Conservation (phyloP, 2,797 vertebrate species). For the Pseudotriccus pelzelni region DNA sequence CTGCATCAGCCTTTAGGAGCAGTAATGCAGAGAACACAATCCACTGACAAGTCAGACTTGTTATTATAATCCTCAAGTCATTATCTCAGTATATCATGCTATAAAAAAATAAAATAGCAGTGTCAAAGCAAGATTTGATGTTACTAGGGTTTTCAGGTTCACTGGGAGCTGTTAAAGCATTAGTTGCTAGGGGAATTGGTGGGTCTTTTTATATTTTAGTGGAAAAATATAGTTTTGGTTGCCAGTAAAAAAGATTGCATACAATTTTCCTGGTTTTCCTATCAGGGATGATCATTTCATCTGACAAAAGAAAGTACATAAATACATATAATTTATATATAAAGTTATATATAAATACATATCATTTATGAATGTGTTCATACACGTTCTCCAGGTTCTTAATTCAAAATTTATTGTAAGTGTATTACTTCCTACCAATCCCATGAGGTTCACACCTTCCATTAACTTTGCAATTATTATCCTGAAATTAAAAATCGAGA, state of each 20-base stretch:
- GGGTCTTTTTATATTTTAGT: background rate
- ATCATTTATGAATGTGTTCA: background rate
- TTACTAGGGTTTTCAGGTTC: background rate
- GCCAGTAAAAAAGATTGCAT: background rate
- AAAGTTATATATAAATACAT: background rate
- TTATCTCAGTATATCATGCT: background rate
- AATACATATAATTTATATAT: background rate
- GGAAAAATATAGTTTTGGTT: background rate
- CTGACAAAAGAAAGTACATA: background rate
- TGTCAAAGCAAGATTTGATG: background rate
- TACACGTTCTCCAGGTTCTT: background rate
- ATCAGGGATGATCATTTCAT: background rate
- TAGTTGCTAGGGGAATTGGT: background rate
- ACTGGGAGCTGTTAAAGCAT: background rate
- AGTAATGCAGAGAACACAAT: background rate
- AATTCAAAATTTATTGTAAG: background rate
- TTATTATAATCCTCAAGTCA: background rate
- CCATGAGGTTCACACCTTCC: background rate
- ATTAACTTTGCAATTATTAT: conserved; percentile 23
- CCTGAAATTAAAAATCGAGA: background rate
- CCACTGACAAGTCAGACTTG: background rate
- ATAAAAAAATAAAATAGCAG: background rate
- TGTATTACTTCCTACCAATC: background rate
- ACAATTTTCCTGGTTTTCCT: background rate
- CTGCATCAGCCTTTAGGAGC: background rate